phyloP scores from a whole-genome alignment of 2,888 invertebrate genomes.

The Acanthacorydalis orientalis region DNA sequence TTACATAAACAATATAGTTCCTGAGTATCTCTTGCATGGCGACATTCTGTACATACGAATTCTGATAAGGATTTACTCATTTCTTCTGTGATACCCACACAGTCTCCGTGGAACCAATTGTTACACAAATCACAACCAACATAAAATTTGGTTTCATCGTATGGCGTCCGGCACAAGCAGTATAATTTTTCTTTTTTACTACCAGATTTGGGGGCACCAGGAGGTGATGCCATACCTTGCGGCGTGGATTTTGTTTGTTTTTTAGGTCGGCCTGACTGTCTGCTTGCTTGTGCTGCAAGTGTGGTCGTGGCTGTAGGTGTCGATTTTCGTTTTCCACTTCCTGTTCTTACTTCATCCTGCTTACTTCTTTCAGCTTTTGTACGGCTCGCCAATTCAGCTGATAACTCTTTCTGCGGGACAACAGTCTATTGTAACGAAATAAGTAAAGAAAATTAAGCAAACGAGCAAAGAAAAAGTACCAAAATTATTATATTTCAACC shows the following conservation, averaged over 20 bases:
- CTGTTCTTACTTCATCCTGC: constrained; percentile 46
- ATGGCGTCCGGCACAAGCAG: constrained; percentile 85
- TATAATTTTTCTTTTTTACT: constrained; percentile 65
- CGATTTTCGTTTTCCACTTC: constrained; percentile 36
- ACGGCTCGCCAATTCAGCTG: constrained; percentile 50
- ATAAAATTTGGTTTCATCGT: constrained; percentile 94
- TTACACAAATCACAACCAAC: constrained; percentile 95
- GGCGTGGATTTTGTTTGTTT: constrained; percentile 21
- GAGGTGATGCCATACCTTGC: constrained; percentile 16
- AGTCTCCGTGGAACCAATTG: constrained; percentile 97
- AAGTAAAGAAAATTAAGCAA: constrained; percentile 3
- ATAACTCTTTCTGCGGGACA: constrained; percentile 48
- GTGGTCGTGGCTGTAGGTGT: constrained; percentile 26
- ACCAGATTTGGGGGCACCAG: constrained; percentile 17
- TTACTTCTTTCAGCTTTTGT: constrained; percentile 56
- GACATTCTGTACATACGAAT: constrained; percentile 76
- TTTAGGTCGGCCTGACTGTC: constrained; percentile 19
- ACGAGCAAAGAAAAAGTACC: constrained; percentile 1
- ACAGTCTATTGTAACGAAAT: constrained; percentile 1
- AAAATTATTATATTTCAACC: constrained; percentile 2
- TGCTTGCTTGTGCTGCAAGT: constrained; percentile 18
- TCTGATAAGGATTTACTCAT: constrained; percentile 80
- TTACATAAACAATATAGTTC: constrained; percentile 92
- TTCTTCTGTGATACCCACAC: constrained; percentile 85
- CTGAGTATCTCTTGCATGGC: constrained; percentile 70